Evolutionary conservation across 2,113 vertebrate genomes (phyloP), one percentile per base, ranked within the genome.

Genomic region (Dasyurus viverrinus): DNA sequence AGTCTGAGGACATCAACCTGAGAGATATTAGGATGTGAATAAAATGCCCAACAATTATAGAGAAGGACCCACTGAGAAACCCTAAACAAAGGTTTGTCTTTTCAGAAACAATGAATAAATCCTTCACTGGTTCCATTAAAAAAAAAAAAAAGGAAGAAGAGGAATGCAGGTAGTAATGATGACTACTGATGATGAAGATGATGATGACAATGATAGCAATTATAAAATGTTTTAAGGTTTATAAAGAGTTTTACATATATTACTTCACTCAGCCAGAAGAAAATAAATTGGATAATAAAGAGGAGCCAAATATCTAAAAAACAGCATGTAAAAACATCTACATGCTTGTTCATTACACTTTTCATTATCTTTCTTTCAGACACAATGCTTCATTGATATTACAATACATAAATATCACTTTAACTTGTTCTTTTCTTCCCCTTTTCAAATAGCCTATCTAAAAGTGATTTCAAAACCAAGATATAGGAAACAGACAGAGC

Each of bases 21-120:
- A 92, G 90, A 94, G 90, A 95, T 92, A 90, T 94, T 92, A 91
- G 91, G 36, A 50, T 93, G 52, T 90, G 47, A 96, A 95, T 92
- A 93, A 42, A 90, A 0, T 36, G 47, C 96, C 97, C 94, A 47
- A 53, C 68, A 84, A 84, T 84, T 84, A n/a, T 26, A 92, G 60
- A 90, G 84, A 94, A 90, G 93, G 96, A 93, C 50, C 11, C n/a
- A 36, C 95, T 90, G 89, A 91, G 27, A n/a, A 22, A n/a, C 91
- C 92, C 48, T 94, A 92, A 94, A 95, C 95, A 97, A 93, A 95
- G 97, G 93, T 94, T 8, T 2, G 42, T 27, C 89, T 12, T 8
- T 46, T 48, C 0, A 26, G 48, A n/a, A 57, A 84, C 42, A 46
- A 90, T 52, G 53, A 93, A 36, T 53, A 68, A 68, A 46, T 93